These are phyloP conservation scores for Anthophora plumipes DNA, from an alignment of 2,888 invertebrate genomes.

Conservation along the genomic window DNA sequence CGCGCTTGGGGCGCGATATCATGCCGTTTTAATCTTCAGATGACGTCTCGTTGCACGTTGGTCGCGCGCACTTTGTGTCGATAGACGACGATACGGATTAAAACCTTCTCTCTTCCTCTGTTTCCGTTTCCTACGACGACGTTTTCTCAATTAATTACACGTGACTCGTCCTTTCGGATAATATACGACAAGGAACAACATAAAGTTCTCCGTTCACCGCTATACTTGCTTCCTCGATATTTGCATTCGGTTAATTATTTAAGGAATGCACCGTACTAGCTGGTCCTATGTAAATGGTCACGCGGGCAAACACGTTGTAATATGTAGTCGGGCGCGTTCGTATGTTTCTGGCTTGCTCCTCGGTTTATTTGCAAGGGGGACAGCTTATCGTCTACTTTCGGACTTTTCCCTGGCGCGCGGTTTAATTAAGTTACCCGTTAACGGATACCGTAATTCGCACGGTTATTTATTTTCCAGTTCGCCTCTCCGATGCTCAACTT, in stretches of 20 bases:
- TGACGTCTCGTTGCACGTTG: conserved; percentile 28
- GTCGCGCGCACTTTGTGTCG: conserved; percentile 17
- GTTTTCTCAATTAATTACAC: conserved; percentile 45
- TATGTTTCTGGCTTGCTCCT: background rate
- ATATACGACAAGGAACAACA: background rate
- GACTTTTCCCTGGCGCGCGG: conserved; percentile 12
- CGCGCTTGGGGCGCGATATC: conserved; percentile 25
- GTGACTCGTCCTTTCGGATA: background rate
- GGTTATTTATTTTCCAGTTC: conserved; percentile 27
- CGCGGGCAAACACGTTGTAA: conserved; percentile 20
- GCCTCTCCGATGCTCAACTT: conserved; percentile 11
- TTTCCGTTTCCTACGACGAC: background rate
- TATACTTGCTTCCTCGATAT: too few relatives aligned
- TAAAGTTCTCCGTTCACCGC: background rate
- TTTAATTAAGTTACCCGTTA: conserved; percentile 51
- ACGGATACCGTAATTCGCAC: conserved; percentile 31
- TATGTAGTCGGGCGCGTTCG: background rate
- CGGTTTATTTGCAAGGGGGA: conserved; percentile 23
- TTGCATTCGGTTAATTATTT: conserved; percentile 57
- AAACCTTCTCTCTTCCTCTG: conserved; percentile 28
- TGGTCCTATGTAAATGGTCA: conserved; percentile 28
- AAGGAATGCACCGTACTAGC: conserved; percentile 12
- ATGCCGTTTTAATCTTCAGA: conserved; percentile 48
- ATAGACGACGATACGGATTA: conserved; percentile 30
- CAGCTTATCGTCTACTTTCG: conserved; percentile 42